phyloP scores from a whole-genome alignment of 2,113 vertebrate genomes.

The Callaeas wilsoni region DNA sequence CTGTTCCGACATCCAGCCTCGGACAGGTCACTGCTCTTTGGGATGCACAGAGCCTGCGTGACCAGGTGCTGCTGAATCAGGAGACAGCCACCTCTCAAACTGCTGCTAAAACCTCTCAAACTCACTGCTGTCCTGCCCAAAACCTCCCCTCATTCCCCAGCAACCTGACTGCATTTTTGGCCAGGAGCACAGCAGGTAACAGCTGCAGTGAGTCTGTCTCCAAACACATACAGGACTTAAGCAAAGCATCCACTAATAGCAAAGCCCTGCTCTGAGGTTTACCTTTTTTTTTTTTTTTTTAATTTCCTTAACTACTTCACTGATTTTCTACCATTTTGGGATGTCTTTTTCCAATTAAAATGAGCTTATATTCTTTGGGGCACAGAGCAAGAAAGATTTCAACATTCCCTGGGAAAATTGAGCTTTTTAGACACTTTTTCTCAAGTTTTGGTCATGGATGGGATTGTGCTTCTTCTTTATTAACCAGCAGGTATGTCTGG shows the following conservation, averaged over 20 bases:
- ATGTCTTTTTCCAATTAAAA: not conserved
- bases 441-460: not conserved
- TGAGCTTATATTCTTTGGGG: not conserved
- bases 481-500: not conserved
- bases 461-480: not conserved
- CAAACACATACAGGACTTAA: not conserved
- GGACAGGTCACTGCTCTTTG: not conserved
- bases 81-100: not conserved
- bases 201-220: not conserved
- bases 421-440: not conserved
- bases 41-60: not conserved
- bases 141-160: not conserved
- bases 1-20: not conserved
- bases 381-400: not conserved
- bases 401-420: not conserved
- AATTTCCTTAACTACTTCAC: not conserved
- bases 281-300: not conserved
- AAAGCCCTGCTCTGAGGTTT: not conserved
- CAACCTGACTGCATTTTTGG: not conserved
- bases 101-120: not conserved
- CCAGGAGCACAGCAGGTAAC: not conserved
- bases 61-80: not conserved
- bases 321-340: not conserved
- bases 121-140: not conserved
- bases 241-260: not conserved